Base-by-base conservation (phyloP, 2,113 vertebrate species). In the Meleagris gallopavo region DNA sequence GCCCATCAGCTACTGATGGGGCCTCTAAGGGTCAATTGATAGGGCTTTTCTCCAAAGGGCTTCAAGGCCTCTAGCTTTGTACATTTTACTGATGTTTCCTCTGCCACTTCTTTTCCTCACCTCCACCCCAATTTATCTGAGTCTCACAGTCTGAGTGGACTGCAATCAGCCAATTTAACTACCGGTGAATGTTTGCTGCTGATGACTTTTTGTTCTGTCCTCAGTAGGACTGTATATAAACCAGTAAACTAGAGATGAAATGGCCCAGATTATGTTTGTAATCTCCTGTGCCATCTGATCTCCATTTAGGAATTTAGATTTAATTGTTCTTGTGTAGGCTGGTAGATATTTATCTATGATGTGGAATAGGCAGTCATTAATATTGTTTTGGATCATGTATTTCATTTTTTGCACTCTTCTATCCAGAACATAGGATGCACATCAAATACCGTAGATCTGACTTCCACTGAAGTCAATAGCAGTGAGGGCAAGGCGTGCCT, bases 281-380 rank as follows among this genome's bases (percentile, higher is more conserved):
- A 65, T 87, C 90, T 87, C 45, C 74, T 21, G 18, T 83, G 57
- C 61, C n/a, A 65, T 89, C 74, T 89, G 43, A 88, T 83, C 48
- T 72, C 61, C 46, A n/a, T 86, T 87, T 83, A 91, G 57, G 43
- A 94, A 88, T 90, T 95, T 83, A 66, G 75, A 61, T 92, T 75
- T 92, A 93, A 94, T 90, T 93, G 43, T 78, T 84, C 43, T 60
- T 83, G 85, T 93, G 84, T 96, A 94, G 92, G 86, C 73, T 86
- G 80, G 38, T 84, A 91, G 92, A 73, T 94, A 88, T 34, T 82
- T 3, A 79, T 86, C 79, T 95, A 46, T 84, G 62, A 83, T 83
- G 69, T 83, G 71, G 72, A 72, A 66, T 83, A 82, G 65, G 46
- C 50, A 79, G 48, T 38, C 29, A 48, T 88, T 88, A 83, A 86